Evolutionary conservation across 2,113 vertebrate genomes (phyloP), one percentile per base, ranked within the genome.

Genomic region (Octodon degus): DNA sequence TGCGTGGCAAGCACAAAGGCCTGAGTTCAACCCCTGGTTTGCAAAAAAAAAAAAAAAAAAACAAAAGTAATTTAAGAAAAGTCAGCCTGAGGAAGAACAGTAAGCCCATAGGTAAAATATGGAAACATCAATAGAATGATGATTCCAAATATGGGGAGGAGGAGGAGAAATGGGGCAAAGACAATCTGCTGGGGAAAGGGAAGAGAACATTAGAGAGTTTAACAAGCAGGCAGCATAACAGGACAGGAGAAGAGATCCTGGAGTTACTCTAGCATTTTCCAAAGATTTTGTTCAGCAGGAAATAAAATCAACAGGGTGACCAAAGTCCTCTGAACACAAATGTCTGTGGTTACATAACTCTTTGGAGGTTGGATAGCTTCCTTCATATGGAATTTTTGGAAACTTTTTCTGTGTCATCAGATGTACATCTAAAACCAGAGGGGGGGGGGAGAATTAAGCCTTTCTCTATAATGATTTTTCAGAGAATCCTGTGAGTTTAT

Each of bases 331-430:
- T 43, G 50, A 32, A 55, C 20, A 91, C 86, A 62, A 30, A 74
- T 17, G 37, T 94, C 53, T 97, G 40, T n/a, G 20, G 25, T 80
- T 74, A 90, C n/a, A 96, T 92, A 93, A 89, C 55, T 88, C 70
- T 40, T 24, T 63, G 22, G 34, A 43, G 22, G 19, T 92, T 62
- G 32, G 47, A 30, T 53, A 43, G n/a, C 20, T 53, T 91, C 92
- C 67, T 87, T 93, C 16, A 27, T 32, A 17, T 1, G 47, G 22
- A 34, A 50, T 65, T 88, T 77, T 11, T 50, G 16, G 40, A 80
- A 24, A 30, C 19, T 84, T 89, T 94, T 86, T 50, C 37, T 91
- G 58, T 40, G 16, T 34, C 77, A 5, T 43, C 55, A 77, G 25
- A 40, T 60, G 37, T 93, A 27, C 80, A 95, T 60, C 55, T 80